These are phyloP conservation scores for Myoxocephalus aenaeus DNA, from an alignment of 2,797 vertebrate species.

Conservation along the genomic window DNA sequence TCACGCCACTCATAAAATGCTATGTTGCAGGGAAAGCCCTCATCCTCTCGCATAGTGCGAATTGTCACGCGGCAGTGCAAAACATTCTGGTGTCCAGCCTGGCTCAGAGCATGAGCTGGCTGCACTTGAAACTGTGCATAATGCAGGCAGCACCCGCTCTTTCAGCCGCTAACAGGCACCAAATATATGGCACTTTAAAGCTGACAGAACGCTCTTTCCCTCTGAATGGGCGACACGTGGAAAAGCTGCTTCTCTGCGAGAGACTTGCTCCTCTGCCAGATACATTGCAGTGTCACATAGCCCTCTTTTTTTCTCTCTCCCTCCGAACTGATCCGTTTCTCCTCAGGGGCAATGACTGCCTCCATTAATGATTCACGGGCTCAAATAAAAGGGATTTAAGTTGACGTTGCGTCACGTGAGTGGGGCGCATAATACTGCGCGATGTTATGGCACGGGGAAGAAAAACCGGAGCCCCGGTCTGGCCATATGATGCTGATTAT, in stretches of 20 bases:
- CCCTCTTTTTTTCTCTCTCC: conserved; percentile 50
- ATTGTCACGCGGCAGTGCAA: conserved; percentile 59
- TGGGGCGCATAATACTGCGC: conserved; percentile 89
- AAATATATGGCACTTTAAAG: conserved; percentile 77
- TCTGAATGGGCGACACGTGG: conserved; percentile 76
- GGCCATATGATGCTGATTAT: conserved; percentile 92
- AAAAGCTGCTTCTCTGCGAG: conserved; percentile 75
- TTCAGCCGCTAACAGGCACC: conserved; percentile 70
- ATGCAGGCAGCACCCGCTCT: conserved; percentile 59
- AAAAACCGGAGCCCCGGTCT: conserved; percentile 90
- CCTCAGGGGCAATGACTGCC: conserved; percentile 85
- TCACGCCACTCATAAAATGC: conserved; percentile 66
- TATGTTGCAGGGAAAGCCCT: conserved; percentile 66
- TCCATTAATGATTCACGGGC: conserved; percentile 95
- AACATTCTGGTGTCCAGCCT: conserved; percentile 30
- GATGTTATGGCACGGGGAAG: conserved; percentile 94
- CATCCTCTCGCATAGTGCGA: conserved; percentile 53
- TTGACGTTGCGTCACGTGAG: conserved; percentile 99
- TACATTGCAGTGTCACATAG: conserved; percentile 76
- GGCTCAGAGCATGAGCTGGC: conserved; percentile 34
- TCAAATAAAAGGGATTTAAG: conserved; percentile 98
- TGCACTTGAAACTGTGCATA: conserved; percentile 54
- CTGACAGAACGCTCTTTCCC: conserved; percentile 69
- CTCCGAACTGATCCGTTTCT: conserved; percentile 78
- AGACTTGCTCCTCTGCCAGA: conserved; percentile 75